These are phyloP conservation scores for Tortrix viridana DNA, from an alignment of 2,888 invertebrate genomes.

Conservation along the genomic window DNA sequence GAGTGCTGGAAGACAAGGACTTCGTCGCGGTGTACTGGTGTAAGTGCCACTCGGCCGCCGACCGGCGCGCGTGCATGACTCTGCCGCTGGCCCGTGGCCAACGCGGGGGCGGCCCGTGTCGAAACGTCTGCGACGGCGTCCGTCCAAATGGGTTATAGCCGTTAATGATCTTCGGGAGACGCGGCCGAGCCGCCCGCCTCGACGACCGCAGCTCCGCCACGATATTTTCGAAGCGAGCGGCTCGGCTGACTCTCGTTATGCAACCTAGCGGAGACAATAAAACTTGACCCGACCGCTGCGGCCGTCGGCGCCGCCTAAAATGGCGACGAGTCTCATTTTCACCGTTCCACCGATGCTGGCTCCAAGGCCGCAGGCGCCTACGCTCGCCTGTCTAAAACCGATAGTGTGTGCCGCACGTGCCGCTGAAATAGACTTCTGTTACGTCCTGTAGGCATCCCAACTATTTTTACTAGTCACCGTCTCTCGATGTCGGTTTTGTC, in stretches of 20 bases:
- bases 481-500: conserved; percentile 52
- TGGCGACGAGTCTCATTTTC: conserved; percentile 79
- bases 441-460: conserved; percentile 73
- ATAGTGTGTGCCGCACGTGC: conserved; percentile 69
- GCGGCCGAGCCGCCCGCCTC: conserved; percentile 56
- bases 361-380: conserved; percentile 81
- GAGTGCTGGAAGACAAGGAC: conserved; percentile 94
- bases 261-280: conserved; percentile 80
- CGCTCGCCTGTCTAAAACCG: conserved; percentile 76
- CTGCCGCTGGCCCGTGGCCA: conserved; percentile 61
- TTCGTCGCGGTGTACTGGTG: conserved; percentile 98
- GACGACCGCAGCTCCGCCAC: conserved; percentile 50
- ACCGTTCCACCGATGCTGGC: conserved; percentile 70
- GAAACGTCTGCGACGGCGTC: conserved; percentile 71
- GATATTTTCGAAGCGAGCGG: conserved; percentile 69
- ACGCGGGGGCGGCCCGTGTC: conserved; percentile 64
- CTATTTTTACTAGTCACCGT: conserved; percentile 76
- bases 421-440: conserved; percentile 76
- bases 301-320: conserved; percentile 77
- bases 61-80: conserved; percentile 58
- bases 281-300: conserved; percentile 77
- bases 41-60: conserved; percentile 86
- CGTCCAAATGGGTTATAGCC: conserved; percentile 75
- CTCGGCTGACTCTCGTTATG: conserved; percentile 69
- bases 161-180: conserved; percentile 75